These are phyloP conservation scores for Coturnix japonica DNA, from an alignment of 2,113 vertebrate genomes.

Conservation along the genomic window DNA sequence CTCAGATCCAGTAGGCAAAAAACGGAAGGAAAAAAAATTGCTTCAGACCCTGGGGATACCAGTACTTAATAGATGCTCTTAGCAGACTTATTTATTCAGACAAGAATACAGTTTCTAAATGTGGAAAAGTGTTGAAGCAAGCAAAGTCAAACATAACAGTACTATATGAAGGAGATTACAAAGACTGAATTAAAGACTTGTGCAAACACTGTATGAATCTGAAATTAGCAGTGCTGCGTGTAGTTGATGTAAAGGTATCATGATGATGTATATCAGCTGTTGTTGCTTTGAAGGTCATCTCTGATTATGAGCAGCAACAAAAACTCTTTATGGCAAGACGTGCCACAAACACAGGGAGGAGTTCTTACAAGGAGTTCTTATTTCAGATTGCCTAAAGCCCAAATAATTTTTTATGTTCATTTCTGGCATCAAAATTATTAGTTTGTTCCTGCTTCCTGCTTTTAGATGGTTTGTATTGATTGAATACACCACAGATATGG, in stretches of 20 bases:
- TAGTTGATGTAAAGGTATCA: background rate
- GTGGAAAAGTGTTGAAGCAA: constrained; percentile 12
- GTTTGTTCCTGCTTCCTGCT: constrained; percentile 22
- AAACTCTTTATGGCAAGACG: background rate
- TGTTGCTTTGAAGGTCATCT: constrained; percentile 31
- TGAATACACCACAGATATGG: background rate
- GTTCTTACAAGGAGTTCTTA: background rate
- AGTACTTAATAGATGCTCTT: constrained; percentile 62
- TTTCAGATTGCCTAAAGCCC: background rate
- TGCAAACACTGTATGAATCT: background rate
- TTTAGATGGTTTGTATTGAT: constrained; percentile 8
- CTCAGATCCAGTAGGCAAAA: constrained; percentile 68
- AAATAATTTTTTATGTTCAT: background rate
- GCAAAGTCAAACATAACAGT: background rate
- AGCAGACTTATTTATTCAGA: constrained; percentile 54
- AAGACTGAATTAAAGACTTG: constrained; percentile 3
- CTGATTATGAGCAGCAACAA: background rate
- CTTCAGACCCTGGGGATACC: constrained; percentile 50
- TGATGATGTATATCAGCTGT: background rate
- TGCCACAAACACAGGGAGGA: background rate
- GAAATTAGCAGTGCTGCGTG: constrained; percentile 1
- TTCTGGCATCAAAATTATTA: background rate
- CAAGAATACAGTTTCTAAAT: constrained; percentile 59
- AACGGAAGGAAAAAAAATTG: background rate
- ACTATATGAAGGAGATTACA: background rate